Evolutionary conservation across 1,140 invertebrate species (phyloP).

Genomic region (Drosophila santomea): DNA sequence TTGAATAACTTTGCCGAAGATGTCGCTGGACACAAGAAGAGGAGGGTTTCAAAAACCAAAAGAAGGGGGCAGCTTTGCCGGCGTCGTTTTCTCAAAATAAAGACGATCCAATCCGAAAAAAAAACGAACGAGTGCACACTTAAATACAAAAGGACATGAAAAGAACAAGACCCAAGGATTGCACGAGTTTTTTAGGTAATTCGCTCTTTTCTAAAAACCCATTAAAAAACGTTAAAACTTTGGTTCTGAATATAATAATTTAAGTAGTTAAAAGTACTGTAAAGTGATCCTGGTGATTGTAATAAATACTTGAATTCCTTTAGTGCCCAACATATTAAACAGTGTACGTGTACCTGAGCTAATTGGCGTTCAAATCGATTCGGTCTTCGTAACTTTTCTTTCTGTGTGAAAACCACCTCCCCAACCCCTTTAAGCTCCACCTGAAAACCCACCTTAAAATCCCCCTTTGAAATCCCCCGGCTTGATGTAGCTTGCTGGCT

Average conservation of each 20-base stretch:
- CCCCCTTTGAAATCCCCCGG: neutral
- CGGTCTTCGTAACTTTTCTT: neutral
- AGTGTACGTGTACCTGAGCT: too few relatives aligned
- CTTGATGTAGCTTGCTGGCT: conserved; percentile 29
- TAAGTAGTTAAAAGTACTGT: too few relatives aligned
- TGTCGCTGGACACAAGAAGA: conserved; percentile 31
- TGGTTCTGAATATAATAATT: too few relatives aligned
- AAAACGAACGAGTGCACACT: conserved; percentile 76
- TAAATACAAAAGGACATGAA: conserved; percentile 81
- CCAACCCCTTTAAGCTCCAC: neutral
- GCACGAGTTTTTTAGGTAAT: neutral
- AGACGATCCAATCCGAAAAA: conserved; percentile 72
- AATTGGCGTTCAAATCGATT: neutral
- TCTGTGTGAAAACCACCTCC: neutral
- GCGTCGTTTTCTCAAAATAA: conserved; percentile 66
- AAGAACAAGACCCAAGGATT: conserved; percentile 75
- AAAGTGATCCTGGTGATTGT: too few relatives aligned
- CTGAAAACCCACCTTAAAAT: conserved; percentile 5
- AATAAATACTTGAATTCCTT: too few relatives aligned
- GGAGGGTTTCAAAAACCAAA: neutral
- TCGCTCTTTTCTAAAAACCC: neutral
- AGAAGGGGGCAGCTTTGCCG: conserved; percentile 7
- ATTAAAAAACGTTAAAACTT: neutral
- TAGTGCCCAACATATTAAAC: too few relatives aligned
- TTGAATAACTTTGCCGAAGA: conserved; percentile 77